A percentile compares a stretch with the other conserved stretches of the same genome.
These are phyloP conservation scores for Andinoacara biseriatus DNA, from an alignment of 2,113 vertebrate species.

Conservation along the genomic window DNA sequence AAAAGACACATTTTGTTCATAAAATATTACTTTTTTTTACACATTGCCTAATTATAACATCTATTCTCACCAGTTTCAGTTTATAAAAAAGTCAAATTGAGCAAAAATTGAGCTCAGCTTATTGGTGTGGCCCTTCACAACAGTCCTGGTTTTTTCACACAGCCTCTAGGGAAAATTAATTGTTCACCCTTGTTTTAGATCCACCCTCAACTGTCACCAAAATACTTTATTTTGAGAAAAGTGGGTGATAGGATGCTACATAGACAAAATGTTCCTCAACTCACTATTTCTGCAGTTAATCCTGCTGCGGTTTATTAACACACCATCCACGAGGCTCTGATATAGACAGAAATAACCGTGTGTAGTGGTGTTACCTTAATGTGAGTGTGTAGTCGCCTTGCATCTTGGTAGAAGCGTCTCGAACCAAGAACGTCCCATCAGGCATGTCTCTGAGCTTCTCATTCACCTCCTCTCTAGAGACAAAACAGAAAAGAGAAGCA, in stretches of 20 bases:
- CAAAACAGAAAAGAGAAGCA: neutral
- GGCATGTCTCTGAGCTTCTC: conserved; percentile 96
- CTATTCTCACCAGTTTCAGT: too few relatives aligned
- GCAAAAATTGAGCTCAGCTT: too few relatives aligned
- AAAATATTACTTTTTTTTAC: too few relatives aligned
- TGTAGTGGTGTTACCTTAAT: conserved; percentile 81
- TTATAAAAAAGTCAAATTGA: too few relatives aligned
- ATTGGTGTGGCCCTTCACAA: too few relatives aligned
- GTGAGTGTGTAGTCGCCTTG: conserved; percentile 98
- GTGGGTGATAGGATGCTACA: conserved; percentile 11
- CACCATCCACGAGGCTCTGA: neutral
- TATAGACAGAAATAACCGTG: neutral
- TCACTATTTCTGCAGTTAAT: conserved; percentile 26
- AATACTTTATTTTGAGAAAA: conserved; percentile 18
- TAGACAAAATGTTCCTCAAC: conserved; percentile 5
- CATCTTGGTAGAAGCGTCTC: conserved; percentile 96
- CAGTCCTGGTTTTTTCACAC: too few relatives aligned
- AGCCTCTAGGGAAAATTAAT: too few relatives aligned
- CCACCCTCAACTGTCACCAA: neutral
- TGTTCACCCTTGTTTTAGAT: too few relatives aligned
- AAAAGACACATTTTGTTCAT: too few relatives aligned
- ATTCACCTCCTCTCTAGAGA: conserved; percentile 93
- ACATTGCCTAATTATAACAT: too few relatives aligned
- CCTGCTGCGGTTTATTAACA: neutral
- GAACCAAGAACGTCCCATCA: conserved; percentile 95